Conservation (phyloP, 2,113 vertebrate genomes). For the Spea bombifrons region DNA sequence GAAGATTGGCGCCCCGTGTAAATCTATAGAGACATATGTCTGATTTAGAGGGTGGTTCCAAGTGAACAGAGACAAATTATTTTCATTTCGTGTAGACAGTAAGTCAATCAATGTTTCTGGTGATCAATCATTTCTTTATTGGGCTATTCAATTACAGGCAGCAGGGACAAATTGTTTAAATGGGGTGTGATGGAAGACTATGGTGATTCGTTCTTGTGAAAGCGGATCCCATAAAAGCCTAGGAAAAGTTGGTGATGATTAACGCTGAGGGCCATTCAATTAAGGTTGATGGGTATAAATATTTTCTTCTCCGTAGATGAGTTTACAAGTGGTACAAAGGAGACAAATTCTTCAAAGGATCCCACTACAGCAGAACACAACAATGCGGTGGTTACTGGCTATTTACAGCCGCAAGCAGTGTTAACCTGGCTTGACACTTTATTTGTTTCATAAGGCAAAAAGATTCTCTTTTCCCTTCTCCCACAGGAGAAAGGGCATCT, state of each 20-base stretch:
- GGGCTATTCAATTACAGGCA: constrained; percentile 4
- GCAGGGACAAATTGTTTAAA: constrained; percentile 6
- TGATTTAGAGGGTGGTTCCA: not conserved
- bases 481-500: constrained; percentile 1
- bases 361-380: no score
- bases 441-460: constrained; percentile 10
- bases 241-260: not conserved
- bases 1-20: not conserved
- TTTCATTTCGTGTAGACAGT: not conserved
- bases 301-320: no score
- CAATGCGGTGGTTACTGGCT: no score
- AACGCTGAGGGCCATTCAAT: not conserved
- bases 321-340: no score
- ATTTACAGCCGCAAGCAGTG: not conserved
- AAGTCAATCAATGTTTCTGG: not conserved
- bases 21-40: not conserved
- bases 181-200: constrained; percentile 3
- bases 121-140: constrained; percentile 11
- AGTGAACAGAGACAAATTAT: constrained; percentile 1
- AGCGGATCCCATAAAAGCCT: not conserved
- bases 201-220: not conserved
- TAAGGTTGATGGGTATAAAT: not conserved
- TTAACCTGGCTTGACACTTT: constrained; percentile 10
- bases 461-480: constrained; percentile 9
- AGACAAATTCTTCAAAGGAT: no score